These are phyloP conservation scores for Trichechus manatus DNA, from an alignment of 2,113 vertebrate genomes.

Conservation along the genomic window DNA sequence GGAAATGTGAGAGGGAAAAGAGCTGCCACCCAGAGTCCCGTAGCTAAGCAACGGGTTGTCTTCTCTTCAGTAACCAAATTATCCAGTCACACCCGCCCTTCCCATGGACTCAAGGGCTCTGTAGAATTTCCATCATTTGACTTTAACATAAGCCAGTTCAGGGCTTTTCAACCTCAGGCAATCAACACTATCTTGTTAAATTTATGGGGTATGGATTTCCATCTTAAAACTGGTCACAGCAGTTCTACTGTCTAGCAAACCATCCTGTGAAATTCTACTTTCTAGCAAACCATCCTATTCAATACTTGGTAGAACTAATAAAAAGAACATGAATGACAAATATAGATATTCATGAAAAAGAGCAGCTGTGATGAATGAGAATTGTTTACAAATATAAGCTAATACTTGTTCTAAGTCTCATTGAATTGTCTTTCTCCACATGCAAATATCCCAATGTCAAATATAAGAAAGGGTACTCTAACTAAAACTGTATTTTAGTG, in stretches of 20 bases:
- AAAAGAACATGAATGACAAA: not conserved
- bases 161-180: not conserved
- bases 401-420: not conserved
- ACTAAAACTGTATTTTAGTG: not conserved
- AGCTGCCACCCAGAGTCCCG: slow-evolving; percentile 81
- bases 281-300: not conserved
- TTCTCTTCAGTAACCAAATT: slow-evolving; percentile 73
- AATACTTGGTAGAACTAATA: not conserved
- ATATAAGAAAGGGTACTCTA: not conserved
- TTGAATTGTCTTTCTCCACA: not conserved
- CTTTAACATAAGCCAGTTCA: slow-evolving; percentile 45
- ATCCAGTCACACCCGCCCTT: not conserved
- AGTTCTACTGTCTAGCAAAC: not conserved
- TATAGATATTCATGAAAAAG: not conserved
- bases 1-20: slow-evolving; percentile 78
- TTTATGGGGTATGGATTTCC: slow-evolving; percentile 6
- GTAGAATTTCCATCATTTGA: slow-evolving; percentile 13
- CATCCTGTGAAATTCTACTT: not conserved
- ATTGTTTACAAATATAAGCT: not conserved
- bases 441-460: not conserved
- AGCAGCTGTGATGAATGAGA: not conserved
- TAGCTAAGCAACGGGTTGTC: slow-evolving; percentile 78
- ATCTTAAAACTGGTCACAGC: slow-evolving; percentile 40
- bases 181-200: not conserved
- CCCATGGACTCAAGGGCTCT: not conserved